phyloP scores from a whole-genome alignment of 2,113 vertebrate genomes.

The Oxyruncus cristatus region DNA sequence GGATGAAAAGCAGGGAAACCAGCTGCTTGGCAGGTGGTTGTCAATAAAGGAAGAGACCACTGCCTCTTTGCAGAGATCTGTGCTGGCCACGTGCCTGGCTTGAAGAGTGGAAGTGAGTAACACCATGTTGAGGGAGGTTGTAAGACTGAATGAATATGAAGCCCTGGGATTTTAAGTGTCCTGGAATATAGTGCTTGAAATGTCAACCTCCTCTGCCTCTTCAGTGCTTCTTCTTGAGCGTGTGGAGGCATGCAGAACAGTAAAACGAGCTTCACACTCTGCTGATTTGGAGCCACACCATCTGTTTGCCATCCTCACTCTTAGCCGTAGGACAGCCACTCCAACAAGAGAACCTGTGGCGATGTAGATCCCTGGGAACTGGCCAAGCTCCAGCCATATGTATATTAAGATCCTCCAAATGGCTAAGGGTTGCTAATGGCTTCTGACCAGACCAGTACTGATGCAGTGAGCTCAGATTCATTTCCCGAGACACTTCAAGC shows the following conservation, averaged over 20 bases:
- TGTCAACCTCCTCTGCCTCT: not conserved
- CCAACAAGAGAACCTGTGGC: not conserved
- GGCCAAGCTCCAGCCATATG: not conserved
- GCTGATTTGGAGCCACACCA: not conserved
- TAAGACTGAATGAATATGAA: not conserved
- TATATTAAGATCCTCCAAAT: not conserved
- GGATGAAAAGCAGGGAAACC: not conserved
- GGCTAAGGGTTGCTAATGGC: not conserved
- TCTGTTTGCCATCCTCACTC: not conserved
- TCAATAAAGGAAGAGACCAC: constrained; percentile 12
- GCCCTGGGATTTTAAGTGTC: not conserved
- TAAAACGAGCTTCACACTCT: not conserved
- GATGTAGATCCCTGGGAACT: not conserved
- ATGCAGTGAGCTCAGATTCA: not conserved
- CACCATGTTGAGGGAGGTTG: not conserved
- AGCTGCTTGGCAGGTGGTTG: not conserved
- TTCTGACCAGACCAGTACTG: not conserved
- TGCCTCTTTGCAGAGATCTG: constrained; percentile 11
- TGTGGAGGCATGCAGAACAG: not conserved
- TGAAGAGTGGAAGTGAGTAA: not conserved
- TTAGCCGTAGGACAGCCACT: not conserved
- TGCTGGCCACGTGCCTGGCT: constrained; percentile 22
- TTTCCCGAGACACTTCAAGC: not conserved
- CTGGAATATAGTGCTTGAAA: not conserved
- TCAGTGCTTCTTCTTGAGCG: not conserved